Base-by-base conservation (phyloP, 2,113 vertebrate genomes). In the Paraplagusia blochii region DNA sequence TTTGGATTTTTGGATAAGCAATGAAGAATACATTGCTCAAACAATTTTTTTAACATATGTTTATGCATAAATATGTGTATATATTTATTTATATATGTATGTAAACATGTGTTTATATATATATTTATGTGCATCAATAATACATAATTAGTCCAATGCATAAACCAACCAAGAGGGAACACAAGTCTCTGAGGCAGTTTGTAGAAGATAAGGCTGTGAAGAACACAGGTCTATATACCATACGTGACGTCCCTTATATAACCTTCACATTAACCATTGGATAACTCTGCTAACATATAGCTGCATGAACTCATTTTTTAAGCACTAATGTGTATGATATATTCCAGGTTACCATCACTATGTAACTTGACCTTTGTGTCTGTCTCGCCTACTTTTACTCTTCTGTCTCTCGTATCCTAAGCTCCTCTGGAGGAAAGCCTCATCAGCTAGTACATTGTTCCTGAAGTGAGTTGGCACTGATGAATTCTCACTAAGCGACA, bases 221-320 rank as follows among this genome's bases (percentile, higher is more conserved):
- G 64, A 62, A 82, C 78, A 42, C 69, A 74, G 77, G 68, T 51
- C 63, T 86, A 82, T 84, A 82, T 40, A 29, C 22, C 3, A 29
- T 6, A 29, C 22, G 6, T 4, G 2, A 40, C 87, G 89, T 49
- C 68, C 70, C 72, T 72, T 63, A 84, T 87, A 82, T 89, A 83
- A 79, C 79, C 76, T 79, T 83, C 22, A 61, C 75, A 74, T 85
- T 82, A 82, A 77, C 77, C 74, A 80, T 77, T 79, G 82, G 74
- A 86, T 76, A 83, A 87, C 74, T 82, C 79, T 62, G 70, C 77
- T 82, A 84, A 73, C 77, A 84, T 88, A 63, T 90, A 90, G 22
- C 74, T 88, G 88, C 90, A 90, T 90, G 89, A 76, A 89, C 78
- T 83, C 64, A 58, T 81, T 83, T 82, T n/a, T 77, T 89, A 82